These are phyloP conservation scores for Caenorhabditis sinica DNA, from an alignment of 2,888 invertebrate genomes.

Conservation along the genomic window DNA sequence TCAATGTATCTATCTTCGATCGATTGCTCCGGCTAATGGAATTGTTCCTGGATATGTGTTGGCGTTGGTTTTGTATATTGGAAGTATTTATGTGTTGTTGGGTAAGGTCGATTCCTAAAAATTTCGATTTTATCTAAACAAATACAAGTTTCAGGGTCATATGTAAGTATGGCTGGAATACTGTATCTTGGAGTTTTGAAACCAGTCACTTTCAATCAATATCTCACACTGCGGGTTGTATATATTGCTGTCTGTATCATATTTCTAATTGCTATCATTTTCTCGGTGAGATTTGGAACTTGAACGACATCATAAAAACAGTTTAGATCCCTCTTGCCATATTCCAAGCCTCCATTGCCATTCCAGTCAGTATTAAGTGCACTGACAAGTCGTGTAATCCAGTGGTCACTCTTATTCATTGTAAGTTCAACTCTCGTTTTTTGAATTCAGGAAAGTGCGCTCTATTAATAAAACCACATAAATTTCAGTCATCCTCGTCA, in stretches of 20 bases:
- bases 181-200: slow-evolving; percentile 44
- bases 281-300: slow-evolving; percentile 7
- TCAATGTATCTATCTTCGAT: slow-evolving; percentile 42
- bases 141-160: slow-evolving; percentile 22
- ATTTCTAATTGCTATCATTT: slow-evolving; percentile 9
- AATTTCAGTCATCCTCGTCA: slow-evolving; percentile 38
- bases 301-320: no score
- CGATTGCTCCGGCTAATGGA: slow-evolving; percentile 6
- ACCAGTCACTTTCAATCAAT: slow-evolving; percentile 22
- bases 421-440: no score
- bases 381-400: slow-evolving; percentile 22
- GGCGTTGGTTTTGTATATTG: slow-evolving; percentile 24
- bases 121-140: no score
- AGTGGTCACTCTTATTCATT: slow-evolving; percentile 26
- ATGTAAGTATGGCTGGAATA: slow-evolving; percentile 41
- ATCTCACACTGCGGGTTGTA: slow-evolving; percentile 7
- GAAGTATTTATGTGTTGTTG: slow-evolving; percentile 35
- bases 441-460: no score
- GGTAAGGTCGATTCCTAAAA: slow-evolving; percentile 14
- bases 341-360: slow-evolving; percentile 29
- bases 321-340: slow-evolving; percentile 52
- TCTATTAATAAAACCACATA: no score
- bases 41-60: slow-evolving; percentile 27
- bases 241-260: slow-evolving; percentile 29
- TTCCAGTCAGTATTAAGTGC: slow-evolving; percentile 24